Evolutionary conservation across 2,797 vertebrate genomes (phyloP).

Genomic region (Leuciscus waleckii): DNA sequence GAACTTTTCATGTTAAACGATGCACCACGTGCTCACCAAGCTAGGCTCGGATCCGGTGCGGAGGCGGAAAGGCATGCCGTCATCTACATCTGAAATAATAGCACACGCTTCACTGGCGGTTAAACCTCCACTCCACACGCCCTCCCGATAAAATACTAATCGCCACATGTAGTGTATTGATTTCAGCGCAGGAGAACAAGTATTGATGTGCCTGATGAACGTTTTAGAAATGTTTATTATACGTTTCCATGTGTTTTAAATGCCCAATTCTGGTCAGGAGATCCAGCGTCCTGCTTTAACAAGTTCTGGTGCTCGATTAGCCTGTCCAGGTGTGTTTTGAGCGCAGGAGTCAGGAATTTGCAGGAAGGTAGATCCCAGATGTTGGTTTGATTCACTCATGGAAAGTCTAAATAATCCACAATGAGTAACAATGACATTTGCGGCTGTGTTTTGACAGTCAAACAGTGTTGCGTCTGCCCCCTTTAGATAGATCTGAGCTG

Average conservation of each 20-base stretch:
- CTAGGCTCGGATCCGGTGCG: background rate
- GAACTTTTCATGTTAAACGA: constrained; percentile 27
- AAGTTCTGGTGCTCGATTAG: background rate
- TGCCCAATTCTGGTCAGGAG: constrained; percentile 43
- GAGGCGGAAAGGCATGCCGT: background rate
- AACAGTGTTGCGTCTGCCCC: constrained; percentile 76
- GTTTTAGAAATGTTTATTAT: constrained; percentile 69
- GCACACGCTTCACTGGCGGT: constrained; percentile 24
- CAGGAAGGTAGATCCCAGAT: background rate
- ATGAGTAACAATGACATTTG: constrained; percentile 54
- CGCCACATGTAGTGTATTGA: constrained; percentile 34
- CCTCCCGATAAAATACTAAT: constrained; percentile 1
- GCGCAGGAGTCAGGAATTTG: background rate
- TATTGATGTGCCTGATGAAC: constrained; percentile 84
- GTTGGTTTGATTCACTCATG: constrained; percentile 61
- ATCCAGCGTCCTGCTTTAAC: background rate
- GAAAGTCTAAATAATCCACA: constrained; percentile 34
- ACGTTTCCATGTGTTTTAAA: constrained; percentile 61
- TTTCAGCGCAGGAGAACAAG: constrained; percentile 67
- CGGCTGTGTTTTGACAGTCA: constrained; percentile 73
- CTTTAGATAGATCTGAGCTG: constrained; percentile 60
- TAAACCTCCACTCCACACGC: constrained; percentile 35
- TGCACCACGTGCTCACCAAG: background rate
- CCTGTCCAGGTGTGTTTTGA: background rate
- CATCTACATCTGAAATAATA: constrained; percentile 21